Evolutionary conservation across 1,140 invertebrate species (phyloP).

Genomic region (Drosophila insularis): DNA sequence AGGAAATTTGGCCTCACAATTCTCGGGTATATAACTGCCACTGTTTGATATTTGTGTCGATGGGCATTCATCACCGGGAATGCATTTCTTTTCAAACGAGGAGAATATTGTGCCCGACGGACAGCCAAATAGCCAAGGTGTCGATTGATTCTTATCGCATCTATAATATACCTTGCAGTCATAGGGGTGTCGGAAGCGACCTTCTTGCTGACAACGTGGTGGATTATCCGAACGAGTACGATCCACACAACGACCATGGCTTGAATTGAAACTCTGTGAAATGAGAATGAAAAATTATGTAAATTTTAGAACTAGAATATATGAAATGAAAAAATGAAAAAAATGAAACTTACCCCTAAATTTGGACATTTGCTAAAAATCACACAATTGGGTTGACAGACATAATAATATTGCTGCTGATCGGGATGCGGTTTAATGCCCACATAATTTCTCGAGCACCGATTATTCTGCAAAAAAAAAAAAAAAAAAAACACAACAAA

Average conservation of each 20-base stretch:
- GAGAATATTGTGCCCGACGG: constrained; percentile 71
- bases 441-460: constrained; percentile 74
- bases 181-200: constrained; percentile 65
- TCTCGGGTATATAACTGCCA: constrained; percentile 66
- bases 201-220: constrained; percentile 52
- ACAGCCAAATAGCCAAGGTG: constrained; percentile 66
- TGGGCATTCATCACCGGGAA: constrained; percentile 61
- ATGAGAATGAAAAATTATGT: neutral
- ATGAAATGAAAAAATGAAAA: too few species aligned
- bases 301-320: too few species aligned
- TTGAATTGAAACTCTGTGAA: constrained; percentile 57
- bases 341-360: constrained; percentile 48
- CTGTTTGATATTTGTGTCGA: constrained; percentile 65
- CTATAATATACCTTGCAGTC: constrained; percentile 78
- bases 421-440: constrained; percentile 81
- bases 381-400: constrained; percentile 75
- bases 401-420: constrained; percentile 80
- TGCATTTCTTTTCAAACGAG: constrained; percentile 59
- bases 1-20: constrained; percentile 74
- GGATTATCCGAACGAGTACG: constrained; percentile 13
- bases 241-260: constrained; percentile 57
- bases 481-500: too few species aligned
- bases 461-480: constrained; percentile 69
- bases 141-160: constrained; percentile 62
- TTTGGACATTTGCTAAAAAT: constrained; percentile 79